Base-by-base conservation (phyloP, 53 echinoderm and acorn worm species). In the Actinopyga echinites region DNA sequence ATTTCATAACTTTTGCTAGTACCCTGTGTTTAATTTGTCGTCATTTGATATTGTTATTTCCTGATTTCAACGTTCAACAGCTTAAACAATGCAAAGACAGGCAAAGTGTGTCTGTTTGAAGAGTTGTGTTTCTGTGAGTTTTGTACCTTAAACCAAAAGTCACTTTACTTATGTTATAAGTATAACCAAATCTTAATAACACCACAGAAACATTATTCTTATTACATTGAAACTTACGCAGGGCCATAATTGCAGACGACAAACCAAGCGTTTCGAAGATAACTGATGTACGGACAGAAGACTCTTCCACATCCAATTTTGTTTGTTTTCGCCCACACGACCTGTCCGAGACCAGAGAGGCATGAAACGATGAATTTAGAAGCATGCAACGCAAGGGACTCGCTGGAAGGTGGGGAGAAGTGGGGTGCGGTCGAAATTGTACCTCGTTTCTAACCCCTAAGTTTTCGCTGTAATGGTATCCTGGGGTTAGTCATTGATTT, bases 181-280 rank as follows among this genome's bases (percentile, higher is more conserved):
- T n/a, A n/a, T n/a, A n/a, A n/a, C n/a, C n/a, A n/a, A n/a, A n/a
- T n/a, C n/a, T n/a, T n/a, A n/a, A n/a, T n/a, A n/a, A n/a, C n/a
- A n/a, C n/a, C n/a, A n/a, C n/a, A n/a, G n/a, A 34, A 81, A 30
- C 37, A 60, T n/a, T 36, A 44, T 57, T 4, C 37, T 20, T 21
- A 24, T 52, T 22, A 0, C 22, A 75, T 15, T 20, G 26, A 63
- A 25, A 90, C 95, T 91, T 90, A 95, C 95, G 89, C 87, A 2
- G 95, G 93, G 53, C 88, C 95, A 59, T 95, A 95, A 69, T 95
- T 95, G 56, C 95, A 95, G 34, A 95, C 95, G 59, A 95, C 83
- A 35, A 86, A 85, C 88, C 89, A 93, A 17, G 89, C 88, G 19
- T 92, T 85, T 17, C 83, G 68, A 23, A 83, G 63, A 5, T 26